Base-by-base conservation (phyloP, 2,888 invertebrate species). In the Diaprepes abbreviatus region DNA sequence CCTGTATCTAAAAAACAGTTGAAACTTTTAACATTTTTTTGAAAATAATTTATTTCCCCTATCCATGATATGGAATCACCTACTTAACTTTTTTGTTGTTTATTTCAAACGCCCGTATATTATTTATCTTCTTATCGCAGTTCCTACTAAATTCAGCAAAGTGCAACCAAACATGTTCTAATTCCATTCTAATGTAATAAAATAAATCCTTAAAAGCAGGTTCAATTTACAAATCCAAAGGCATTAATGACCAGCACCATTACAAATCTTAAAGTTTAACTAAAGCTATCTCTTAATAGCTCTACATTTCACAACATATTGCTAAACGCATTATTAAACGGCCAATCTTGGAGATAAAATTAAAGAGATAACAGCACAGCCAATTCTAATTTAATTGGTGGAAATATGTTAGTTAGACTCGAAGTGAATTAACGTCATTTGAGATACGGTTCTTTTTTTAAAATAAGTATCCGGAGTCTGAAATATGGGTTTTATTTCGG, bases 281-380 rank as follows among this genome's bases (percentile, higher is more conserved):
- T 40, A 43, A 17, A 54, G 24, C 35, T 28, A 45, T 48, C 65
- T 48, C 24, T 57, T 65, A 65, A 65, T 65, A 48, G 55, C 35
- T 16, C 57, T 36, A 45, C 65, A 65, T 65, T 65, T 65, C 57
- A 65, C 48, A 65, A 65, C 50, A 58, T 57, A 55, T 65, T 33
- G 65, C 65, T 65, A 65, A 65, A 65, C 65, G 21, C 65, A 48
- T 48, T 65, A 65, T 65, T 65, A 65, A 65, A 45, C 21, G 45
- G 45, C 43, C 60, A 60, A 60, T 48, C 35, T 48, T 14, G 48
- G 35, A 60, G 60, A 62, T 62, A 48, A 62, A 62, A 62, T 62
- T 62, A 62, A 62, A 50, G 48, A 50, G 62, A 62, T 62, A 62
- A 48, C 60, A 14, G 36, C 62, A 50, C 24, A 17, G 10, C 50